These are phyloP conservation scores for Deilephila elpenor DNA, from an alignment of 2,888 invertebrate species.

Conservation along the genomic window DNA sequence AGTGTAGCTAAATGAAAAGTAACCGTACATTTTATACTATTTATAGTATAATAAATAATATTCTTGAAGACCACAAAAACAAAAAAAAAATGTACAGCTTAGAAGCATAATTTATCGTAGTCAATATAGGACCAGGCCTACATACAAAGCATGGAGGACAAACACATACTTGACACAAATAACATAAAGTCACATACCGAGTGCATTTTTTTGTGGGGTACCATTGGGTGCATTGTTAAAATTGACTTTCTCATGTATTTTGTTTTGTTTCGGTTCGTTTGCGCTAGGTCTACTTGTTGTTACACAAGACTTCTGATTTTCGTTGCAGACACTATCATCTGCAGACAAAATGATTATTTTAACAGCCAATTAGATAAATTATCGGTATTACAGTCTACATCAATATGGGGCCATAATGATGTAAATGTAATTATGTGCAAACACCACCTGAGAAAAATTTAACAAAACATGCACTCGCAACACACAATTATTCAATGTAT, in stretches of 20 bases:
- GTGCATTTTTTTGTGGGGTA: slow-evolving; percentile 73
- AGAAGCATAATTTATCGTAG: neutral
- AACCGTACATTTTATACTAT: neutral
- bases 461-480: neutral
- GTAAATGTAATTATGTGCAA: neutral
- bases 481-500: neutral
- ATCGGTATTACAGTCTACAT: neutral
- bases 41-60: neutral
- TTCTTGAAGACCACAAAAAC: neutral
- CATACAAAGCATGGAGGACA: slow-evolving; percentile 26
- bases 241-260: slow-evolving; percentile 70
- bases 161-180: slow-evolving; percentile 29
- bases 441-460: slow-evolving; percentile 17
- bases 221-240: slow-evolving; percentile 72
- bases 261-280: slow-evolving; percentile 65
- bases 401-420: neutral
- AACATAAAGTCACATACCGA: slow-evolving; percentile 69
- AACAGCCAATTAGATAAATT: slow-evolving; percentile 44
- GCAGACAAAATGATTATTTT: slow-evolving; percentile 67
- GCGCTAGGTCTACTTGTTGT: slow-evolving; percentile 65
- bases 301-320: slow-evolving; percentile 72
- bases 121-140: slow-evolving; percentile 1
- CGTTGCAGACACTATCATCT: slow-evolving; percentile 80
- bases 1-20: no score
- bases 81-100: neutral